Evolutionary conservation across 2,888 invertebrate genomes (phyloP).

Genomic region (Cryptophagus acutangulus): DNA sequence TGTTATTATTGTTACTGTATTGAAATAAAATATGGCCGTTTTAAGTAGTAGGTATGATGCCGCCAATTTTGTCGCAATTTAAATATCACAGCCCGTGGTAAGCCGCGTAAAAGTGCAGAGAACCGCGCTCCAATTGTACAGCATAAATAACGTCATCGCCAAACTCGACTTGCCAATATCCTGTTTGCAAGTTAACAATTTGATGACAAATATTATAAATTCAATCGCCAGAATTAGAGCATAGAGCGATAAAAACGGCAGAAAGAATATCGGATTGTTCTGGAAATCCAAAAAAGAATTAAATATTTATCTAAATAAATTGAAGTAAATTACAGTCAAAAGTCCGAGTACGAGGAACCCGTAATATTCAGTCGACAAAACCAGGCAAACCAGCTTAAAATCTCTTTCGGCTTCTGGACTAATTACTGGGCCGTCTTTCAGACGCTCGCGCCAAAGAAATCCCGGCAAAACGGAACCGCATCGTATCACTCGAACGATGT

Average conservation of each 20-base stretch:
- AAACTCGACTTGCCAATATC: constrained; percentile 36
- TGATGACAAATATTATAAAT: constrained; percentile 34
- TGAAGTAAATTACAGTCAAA: constrained; percentile 39
- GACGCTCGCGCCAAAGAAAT: constrained; percentile 34
- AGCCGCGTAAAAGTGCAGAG: constrained; percentile 40
- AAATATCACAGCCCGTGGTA: constrained; percentile 35
- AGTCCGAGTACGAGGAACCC: constrained; percentile 38
- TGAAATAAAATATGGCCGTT: too few species aligned
- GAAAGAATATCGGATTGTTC: constrained; percentile 40
- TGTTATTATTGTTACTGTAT: too few species aligned
- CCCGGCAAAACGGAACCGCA: constrained; percentile 36
- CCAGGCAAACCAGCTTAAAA: constrained; percentile 41
- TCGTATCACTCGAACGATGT: constrained; percentile 39
- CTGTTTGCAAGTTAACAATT: constrained; percentile 34
- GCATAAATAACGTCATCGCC: constrained; percentile 38
- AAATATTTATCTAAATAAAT: constrained; percentile 6
- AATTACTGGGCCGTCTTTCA: constrained; percentile 34
- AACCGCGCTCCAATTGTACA: constrained; percentile 43
- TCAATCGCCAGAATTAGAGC: constrained; percentile 40
- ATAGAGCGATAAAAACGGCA: constrained; percentile 42
- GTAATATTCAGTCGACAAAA: constrained; percentile 43
- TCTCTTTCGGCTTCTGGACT: constrained; percentile 41
- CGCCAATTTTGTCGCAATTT: too few species aligned
- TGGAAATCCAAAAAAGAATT: constrained; percentile 26
- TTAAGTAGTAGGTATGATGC: too few species aligned